Conservation (phyloP, 1,140 invertebrate species). For the Pteromalus puparum region DNA sequence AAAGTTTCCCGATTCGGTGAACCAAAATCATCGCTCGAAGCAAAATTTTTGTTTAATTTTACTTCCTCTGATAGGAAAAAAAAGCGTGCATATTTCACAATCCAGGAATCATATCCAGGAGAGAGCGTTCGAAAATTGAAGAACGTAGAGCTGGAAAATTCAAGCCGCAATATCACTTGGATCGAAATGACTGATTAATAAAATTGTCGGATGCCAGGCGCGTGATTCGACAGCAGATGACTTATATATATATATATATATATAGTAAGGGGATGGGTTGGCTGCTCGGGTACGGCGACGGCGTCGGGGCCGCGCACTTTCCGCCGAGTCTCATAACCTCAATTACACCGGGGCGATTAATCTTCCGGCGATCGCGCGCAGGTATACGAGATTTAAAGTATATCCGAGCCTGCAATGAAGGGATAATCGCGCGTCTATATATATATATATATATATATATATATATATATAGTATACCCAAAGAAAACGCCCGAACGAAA, state of each 20-base stretch:
- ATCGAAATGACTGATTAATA: conserved; percentile 1
- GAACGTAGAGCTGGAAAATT: neutral
- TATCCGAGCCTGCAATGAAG: conserved; percentile 9
- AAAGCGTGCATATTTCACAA: neutral
- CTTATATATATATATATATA: neutral
- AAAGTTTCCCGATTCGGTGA: too few relatives aligned
- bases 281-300: neutral
- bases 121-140: neutral
- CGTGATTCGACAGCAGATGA: conserved; percentile 3
- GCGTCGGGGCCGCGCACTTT: neutral
- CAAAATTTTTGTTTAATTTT: neutral
- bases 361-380: conserved; percentile 37
- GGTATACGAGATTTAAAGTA: conserved; percentile 36
- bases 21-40: too few relatives aligned
- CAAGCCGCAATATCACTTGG: neutral
- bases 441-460: too few relatives aligned
- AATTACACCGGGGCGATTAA: conserved; percentile 47
- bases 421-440: neutral
- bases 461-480: too few relatives aligned
- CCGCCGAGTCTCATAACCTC: conserved; percentile 36
- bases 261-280: too few relatives aligned
- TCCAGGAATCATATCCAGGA: neutral
- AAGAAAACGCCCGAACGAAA: neutral
- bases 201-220: conserved; percentile 2
- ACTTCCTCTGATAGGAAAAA: neutral